phyloP scores from a whole-genome alignment of 2,797 vertebrate genomes.

The Takifugu ocellatus region DNA sequence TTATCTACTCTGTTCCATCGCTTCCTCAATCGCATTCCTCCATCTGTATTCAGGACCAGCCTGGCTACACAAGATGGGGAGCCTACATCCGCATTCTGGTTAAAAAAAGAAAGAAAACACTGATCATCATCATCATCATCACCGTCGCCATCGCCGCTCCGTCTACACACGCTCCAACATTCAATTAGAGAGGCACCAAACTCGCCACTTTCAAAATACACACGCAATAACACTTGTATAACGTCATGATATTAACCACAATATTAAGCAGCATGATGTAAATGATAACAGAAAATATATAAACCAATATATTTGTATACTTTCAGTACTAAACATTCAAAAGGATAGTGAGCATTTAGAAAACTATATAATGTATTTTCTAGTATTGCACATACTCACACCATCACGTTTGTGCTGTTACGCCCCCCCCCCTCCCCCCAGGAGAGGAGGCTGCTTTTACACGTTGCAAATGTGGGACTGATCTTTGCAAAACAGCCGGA shows the following conservation, averaged over 20 bases:
- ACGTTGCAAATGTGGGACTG: conserved; percentile 22
- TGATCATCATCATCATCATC: conserved; percentile 38
- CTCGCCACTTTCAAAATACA: conserved; percentile 55
- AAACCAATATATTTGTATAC: conserved; percentile 79
- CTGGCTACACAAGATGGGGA: conserved; percentile 77
- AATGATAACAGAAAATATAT: conserved; percentile 77
- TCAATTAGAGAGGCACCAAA: conserved; percentile 75
- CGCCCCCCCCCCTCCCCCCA: conserved; percentile 18
- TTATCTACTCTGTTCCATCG: conserved; percentile 14
- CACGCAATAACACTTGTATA: conserved; percentile 74
- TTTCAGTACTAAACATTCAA: conserved; percentile 69
- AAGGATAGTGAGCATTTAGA: conserved; percentile 73
- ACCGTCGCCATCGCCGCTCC: not conserved
- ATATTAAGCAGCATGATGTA: conserved; percentile 90
- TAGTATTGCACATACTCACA: conserved; percentile 95
- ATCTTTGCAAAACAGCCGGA: conserved; percentile 38
- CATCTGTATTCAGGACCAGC: conserved; percentile 82
- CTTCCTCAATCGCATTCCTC: conserved; percentile 11
- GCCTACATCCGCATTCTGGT: conserved; percentile 50
- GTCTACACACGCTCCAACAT: conserved; percentile 55
- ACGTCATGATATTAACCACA: conserved; percentile 77
- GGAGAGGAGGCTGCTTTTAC: conserved; percentile 21
- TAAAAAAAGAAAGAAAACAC: conserved; percentile 70
- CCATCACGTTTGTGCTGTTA: conserved; percentile 79
- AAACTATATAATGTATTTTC: conserved; percentile 71